Evolutionary conservation across 2,797 vertebrate genomes (phyloP), one percentile per base, ranked within the genome.

Genomic region (Sandelia bainsii): DNA sequence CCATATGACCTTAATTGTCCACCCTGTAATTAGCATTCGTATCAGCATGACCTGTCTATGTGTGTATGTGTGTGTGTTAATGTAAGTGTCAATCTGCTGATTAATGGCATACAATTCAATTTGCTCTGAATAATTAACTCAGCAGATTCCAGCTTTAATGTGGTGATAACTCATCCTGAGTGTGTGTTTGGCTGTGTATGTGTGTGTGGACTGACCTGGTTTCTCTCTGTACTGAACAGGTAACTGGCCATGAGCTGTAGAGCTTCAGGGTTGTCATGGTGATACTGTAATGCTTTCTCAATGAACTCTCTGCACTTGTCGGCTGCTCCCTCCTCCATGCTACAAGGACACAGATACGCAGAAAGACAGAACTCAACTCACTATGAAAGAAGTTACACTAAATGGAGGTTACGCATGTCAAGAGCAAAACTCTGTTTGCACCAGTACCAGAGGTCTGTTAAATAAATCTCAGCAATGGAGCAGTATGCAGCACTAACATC

Each of bases 191-290:
- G 8, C 8, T 34, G 32, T 29, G 27, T 29, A 6, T 29, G 27
- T 29, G 27, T 29, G 27, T 34, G 32, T 34, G 32, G 1, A 71
- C 85, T 90, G 90, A 96, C 94, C 94, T 95, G 91, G 61, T 91
- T 92, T 90, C 83, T 93, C 81, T 95, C 94, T 20, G 87, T 92
- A 78, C 95, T 96, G 87, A 96, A 96, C 78, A 95, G 93, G 91
- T 95, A 96, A 90, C 95, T 96, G 68, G 96, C 95, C 95, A 95
- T 96, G 80, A 96, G 91, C 88, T 96, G 95, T 40, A 96, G 90
- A 54, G 94, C 95, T 86, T 96, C 95, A 0, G 95, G 91, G 87
- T 92, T 95, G 89, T 91, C 91, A 66, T 92, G 91, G 81, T 93
- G 82, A 80, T 95, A 92, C 48, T 94, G 92, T 79, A 96, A 90